Evolutionary conservation across 2,797 vertebrate species (phyloP), one percentile per base, ranked within the genome.

Genomic region (Morelia viridis): DNA sequence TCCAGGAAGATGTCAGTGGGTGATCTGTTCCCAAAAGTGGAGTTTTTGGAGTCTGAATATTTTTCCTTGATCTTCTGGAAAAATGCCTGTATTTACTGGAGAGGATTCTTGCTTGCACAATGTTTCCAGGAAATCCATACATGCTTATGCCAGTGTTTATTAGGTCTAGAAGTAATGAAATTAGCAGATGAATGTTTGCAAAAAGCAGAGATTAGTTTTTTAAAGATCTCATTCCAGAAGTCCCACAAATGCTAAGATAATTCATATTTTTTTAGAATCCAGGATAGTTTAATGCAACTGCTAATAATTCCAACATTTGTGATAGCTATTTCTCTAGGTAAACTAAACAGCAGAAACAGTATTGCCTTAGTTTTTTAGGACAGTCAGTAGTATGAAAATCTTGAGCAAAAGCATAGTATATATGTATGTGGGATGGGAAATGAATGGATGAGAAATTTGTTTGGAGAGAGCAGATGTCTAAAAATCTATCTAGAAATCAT

Each of bases 51-150:
- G 15, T 46, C 53, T 26, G 56, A 76, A 68, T 92, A 89, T 88
- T 85, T 95, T 94, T 94, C 93, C 58, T 76, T 93, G 24, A 88
- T 85, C n/a, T 89, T 35, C 91, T 96, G 94, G 94, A 83, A 90
- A 96, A 96, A 50, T 76, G 76, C 87, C 76, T 94, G 68, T 95
- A 94, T 96, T 95, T 94, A 94, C 96, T 96, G 95, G 93, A 93
- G 94, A 96, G 86, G 94, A 94, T 96, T 97, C 91, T 93, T 96
- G 92, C 94, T 97, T 95, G 85, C 96, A 96, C 87, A 94, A 94
- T 94, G 91, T 96, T 98, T 97, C 96, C 96, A 97, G 96, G 94
- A 97, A 96, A 93, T 94, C 88, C 86, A 94, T 92, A 93, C 22
- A 0, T 56, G 57, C 94, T 11, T 1, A 35, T 94, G 96, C 94